Percentiles rank a stretch among this genome's conserved stretches.
These are phyloP conservation scores for Cephonodes hylas DNA, from an alignment of 2,888 invertebrate genomes.

Conservation along the genomic window DNA sequence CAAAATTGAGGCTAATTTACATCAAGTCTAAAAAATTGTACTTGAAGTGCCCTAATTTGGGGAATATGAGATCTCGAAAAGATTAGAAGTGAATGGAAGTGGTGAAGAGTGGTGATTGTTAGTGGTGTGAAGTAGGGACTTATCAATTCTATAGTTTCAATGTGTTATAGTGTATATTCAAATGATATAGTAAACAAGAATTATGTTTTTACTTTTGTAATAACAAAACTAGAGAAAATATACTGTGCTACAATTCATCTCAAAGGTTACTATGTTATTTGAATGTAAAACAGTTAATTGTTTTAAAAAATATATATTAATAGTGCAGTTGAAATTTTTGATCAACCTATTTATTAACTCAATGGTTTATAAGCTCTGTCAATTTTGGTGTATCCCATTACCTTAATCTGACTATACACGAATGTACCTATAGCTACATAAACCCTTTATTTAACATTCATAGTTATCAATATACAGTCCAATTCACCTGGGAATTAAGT, in stretches of 20 bases:
- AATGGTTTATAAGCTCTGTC: no score
- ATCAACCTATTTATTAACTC: no score
- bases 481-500: no score
- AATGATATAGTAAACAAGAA: not conserved
- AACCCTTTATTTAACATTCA: no score
- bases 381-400: no score
- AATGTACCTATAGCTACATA: no score
- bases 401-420: no score
- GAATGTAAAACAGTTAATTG: not conserved
- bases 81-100: not conserved
- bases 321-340: constrained; percentile 1
- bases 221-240: no score
- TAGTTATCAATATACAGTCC: no score
- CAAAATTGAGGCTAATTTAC: constrained; percentile 4
- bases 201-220: no score
- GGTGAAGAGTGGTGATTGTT: not conserved
- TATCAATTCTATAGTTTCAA: not conserved
- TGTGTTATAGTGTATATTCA: not conserved
- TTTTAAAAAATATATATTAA: not conserved
- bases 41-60: not conserved
- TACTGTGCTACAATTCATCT: no score
- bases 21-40: not conserved
- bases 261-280: not conserved
- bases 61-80: not conserved
- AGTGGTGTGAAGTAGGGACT: not conserved